A percentile compares a stretch with the other conserved stretches of the same genome.
Conservation (phyloP, 2,113 vertebrate genomes). For the Porphyrio hochstetteri region DNA sequence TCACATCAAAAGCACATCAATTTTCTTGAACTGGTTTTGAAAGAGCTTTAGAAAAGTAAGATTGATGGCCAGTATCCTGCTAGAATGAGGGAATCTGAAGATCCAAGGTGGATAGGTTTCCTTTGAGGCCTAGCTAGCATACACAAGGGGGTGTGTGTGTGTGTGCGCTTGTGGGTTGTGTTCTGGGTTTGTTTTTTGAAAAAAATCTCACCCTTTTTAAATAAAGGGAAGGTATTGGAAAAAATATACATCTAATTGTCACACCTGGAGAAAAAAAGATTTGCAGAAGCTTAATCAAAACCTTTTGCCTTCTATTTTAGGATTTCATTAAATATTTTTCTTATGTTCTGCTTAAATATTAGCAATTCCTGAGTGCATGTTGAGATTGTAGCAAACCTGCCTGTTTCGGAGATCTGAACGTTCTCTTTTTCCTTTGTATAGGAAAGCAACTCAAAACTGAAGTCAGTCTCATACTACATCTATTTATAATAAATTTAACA, state of each 20-base stretch:
- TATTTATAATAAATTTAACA: background rate
- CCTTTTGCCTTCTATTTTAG: background rate
- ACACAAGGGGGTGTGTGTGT: accelerated
- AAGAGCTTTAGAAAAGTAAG: background rate
- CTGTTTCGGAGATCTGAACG: background rate
- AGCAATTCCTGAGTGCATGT: background rate
- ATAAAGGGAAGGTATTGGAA: background rate
- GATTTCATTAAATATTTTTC: background rate
- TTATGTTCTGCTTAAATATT: background rate
- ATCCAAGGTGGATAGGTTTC: background rate
- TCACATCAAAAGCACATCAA: background rate
- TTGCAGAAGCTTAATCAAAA: background rate
- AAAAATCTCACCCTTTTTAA: background rate
- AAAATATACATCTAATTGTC: background rate
- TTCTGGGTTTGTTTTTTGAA: too few relatives aligned
- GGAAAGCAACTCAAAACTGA: background rate
- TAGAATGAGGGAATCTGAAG: background rate
- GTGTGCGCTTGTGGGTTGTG: background rate
- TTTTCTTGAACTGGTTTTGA: background rate
- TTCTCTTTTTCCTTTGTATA: background rate
- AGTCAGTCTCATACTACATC: background rate
- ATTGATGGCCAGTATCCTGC: background rate
- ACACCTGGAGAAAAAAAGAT: background rate
- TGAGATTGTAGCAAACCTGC: background rate
- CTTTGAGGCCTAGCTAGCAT: background rate